Base-by-base conservation (phyloP, 2,888 invertebrate genomes). In the Podotricha telesiphe region DNA sequence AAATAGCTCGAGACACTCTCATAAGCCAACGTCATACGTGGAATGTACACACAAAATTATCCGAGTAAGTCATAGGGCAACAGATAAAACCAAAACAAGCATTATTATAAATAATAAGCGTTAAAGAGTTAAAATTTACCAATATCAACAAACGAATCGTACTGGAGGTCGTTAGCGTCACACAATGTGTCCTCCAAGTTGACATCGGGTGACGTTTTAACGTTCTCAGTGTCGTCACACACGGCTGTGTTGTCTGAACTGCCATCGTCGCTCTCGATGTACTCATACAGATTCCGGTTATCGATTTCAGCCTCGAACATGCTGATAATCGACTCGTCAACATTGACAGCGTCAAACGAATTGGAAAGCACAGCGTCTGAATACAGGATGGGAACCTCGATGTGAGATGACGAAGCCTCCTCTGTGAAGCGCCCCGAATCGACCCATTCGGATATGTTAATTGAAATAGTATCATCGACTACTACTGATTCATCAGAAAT, bases 131-230 rank as follows among this genome's bases (percentile, higher is more conserved):
- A 93, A 83, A 93, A 93, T 78, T 92, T 91, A 69, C 93, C 93
- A 91, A 93, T 92, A 80, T 93, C 93, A 80, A 93, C 87, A 80
- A 91, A 91, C 74, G 93, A 93, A 78, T 93, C 93, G 75, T 93
- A 93, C 75, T 93, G 93, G 59, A 91, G 78, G 74, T 93, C 93
- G 73, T 86, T 87, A 77, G 82, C 81, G 74, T 91, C 91, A 69
- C 84, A 85, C 45, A 86, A 75, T 45, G 82, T 77, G 22, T 88
- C 87, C n/a, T 87, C 76, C 42, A 68, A 67, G 65, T 73, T 72
- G 78, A 72, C 65, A 55, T 79, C 75, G 68, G 81, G 79, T 42
- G 34, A 45, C 19, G 51, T 61, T 42, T 50, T 67, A 17, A 45
- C n/a, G 28, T 59, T 40, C 45, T 61, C 67, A 53, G 67, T 74